Percentiles rank a stretch among this genome's conserved stretches.
Evolutionary conservation across 1,140 invertebrate genomes (phyloP).

Genomic region (Hypsibius dujardini): DNA sequence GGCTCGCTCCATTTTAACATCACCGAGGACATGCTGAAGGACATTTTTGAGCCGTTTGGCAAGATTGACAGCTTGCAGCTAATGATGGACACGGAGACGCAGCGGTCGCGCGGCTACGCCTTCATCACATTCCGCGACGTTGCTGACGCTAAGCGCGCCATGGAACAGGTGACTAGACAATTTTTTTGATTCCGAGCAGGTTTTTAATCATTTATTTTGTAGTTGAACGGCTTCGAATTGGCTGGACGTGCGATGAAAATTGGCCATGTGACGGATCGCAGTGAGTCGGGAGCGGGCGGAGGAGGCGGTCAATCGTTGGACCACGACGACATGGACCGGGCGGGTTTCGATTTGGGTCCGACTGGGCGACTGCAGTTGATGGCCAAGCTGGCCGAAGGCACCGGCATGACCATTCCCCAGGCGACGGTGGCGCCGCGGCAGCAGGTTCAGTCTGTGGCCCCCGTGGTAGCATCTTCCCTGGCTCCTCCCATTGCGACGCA

Average conservation of each 20-base stretch:
- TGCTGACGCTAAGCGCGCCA: slow-evolving; percentile 93
- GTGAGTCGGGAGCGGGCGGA: slow-evolving; percentile 53
- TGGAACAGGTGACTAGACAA: slow-evolving; percentile 50
- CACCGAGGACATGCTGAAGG: slow-evolving; percentile 91
- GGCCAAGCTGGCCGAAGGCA: slow-evolving; percentile 96
- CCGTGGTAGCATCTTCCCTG: slow-evolving; percentile 28
- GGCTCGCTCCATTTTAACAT: slow-evolving; percentile 97
- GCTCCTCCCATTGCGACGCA: slow-evolving; percentile 87
- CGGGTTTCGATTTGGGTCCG: slow-evolving; percentile 88
- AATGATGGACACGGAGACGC: slow-evolving; percentile 82
- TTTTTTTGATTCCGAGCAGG: too few relatives aligned
- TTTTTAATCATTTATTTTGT: too few relatives aligned
- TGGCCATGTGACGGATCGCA: slow-evolving; percentile 84
- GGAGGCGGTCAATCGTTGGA: slow-evolving; percentile 45
- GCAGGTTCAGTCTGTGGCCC: background rate
- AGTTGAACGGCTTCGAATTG: slow-evolving; percentile 90
- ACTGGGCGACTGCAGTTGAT: slow-evolving; percentile 85
- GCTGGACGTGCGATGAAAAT: slow-evolving; percentile 98
- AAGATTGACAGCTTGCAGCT: slow-evolving; percentile 88
- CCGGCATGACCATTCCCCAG: slow-evolving; percentile 73
- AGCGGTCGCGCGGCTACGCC: slow-evolving; percentile 86
- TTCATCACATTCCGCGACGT: slow-evolving; percentile 92
- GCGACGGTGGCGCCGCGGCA: slow-evolving; percentile 44
- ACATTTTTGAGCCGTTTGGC: slow-evolving; percentile 98
- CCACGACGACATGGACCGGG: slow-evolving; percentile 82